Evolutionary conservation across 2,888 invertebrate genomes (phyloP).

Genomic region (Eupithecia dodoneata): DNA sequence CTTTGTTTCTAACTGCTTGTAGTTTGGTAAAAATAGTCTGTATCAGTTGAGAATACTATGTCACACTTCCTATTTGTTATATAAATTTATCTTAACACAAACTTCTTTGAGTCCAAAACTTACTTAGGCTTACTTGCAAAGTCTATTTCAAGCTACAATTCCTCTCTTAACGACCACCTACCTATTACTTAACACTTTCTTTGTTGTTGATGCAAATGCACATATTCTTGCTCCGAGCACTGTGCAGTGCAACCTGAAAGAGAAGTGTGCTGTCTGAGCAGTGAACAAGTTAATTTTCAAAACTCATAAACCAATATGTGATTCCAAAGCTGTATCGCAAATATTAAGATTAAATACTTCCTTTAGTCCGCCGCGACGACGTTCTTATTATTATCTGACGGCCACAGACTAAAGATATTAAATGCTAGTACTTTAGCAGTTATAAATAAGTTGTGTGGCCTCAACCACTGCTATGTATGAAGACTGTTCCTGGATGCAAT

Average conservation of each 20-base stretch:
- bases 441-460: slow-evolving; percentile 19
- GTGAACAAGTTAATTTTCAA: too few species aligned
- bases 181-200: not conserved
- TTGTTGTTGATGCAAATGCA: too few species aligned
- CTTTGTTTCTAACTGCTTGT: too few species aligned
- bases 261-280: too few species aligned
- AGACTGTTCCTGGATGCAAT: slow-evolving; percentile 13
- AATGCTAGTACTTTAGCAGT: not conserved
- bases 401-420: slow-evolving; percentile 12
- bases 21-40: too few species aligned
- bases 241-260: too few species aligned
- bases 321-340: not conserved
- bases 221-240: too few species aligned
- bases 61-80: too few species aligned
- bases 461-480: slow-evolving; percentile 13
- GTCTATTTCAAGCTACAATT: not conserved
- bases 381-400: not conserved
- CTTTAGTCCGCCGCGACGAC: not conserved
- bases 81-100: not conserved
- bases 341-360: not conserved
- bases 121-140: not conserved
- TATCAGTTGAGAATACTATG: too few species aligned
- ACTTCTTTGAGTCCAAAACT: not conserved
- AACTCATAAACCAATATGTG: not conserved
- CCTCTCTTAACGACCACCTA: not conserved